Percentiles rank a stretch among this genome's conserved stretches.
Evolutionary conservation across 2,113 vertebrate genomes (phyloP).

Genomic region (Mormyrus lacerda): DNA sequence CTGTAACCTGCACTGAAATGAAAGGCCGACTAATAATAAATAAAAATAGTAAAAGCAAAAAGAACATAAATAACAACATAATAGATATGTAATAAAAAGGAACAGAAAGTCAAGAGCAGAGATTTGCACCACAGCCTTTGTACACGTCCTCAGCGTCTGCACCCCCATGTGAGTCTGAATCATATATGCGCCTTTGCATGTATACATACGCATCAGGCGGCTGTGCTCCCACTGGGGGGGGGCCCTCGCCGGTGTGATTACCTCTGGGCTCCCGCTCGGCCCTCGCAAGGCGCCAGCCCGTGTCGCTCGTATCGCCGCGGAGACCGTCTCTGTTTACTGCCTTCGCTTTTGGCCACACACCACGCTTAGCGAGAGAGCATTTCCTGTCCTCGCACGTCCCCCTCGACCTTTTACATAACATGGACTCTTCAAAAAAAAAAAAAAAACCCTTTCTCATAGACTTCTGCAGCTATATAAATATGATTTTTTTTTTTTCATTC

Average conservation of each 20-base stretch:
- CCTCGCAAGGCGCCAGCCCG: slow-evolving; percentile 15
- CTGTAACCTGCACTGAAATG: background rate
- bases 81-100: background rate
- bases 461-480: slow-evolving; percentile 22
- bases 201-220: background rate
- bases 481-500: slow-evolving; percentile 11
- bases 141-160: background rate
- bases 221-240: background rate
- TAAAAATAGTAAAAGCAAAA: background rate
- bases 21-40: background rate
- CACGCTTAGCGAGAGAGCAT: slow-evolving; percentile 54
- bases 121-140: too few relatives aligned
- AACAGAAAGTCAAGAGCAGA: background rate
- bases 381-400: slow-evolving; percentile 61
- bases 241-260: slow-evolving; percentile 23
- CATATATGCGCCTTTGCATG: background rate
- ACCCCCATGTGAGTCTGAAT: background rate
- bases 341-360: slow-evolving; percentile 58
- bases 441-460: slow-evolving; percentile 25
- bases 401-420: slow-evolving; percentile 47
- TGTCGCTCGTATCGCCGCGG: slow-evolving; percentile 45
- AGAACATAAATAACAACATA: background rate
- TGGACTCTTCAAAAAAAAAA: slow-evolving; percentile 36
- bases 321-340: slow-evolving; percentile 58
- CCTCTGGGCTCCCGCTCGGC: slow-evolving; percentile 30